These are phyloP conservation scores for Epirrhoe alternata DNA, from an alignment of 2,888 invertebrate species.

Conservation along the genomic window DNA sequence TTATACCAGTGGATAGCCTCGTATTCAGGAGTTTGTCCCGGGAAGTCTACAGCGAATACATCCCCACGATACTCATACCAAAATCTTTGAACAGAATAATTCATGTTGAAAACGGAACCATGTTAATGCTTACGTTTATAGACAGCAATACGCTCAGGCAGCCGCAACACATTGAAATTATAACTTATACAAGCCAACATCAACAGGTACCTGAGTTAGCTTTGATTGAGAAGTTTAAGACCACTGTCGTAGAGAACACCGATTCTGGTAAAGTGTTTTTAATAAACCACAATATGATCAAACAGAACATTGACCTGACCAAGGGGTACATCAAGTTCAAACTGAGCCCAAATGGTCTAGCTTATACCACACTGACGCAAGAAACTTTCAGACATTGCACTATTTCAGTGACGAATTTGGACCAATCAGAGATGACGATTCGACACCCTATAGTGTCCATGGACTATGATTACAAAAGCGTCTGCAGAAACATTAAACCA, in stretches of 20 bases:
- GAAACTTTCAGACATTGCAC: constrained; percentile 82
- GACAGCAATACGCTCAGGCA: constrained; percentile 61
- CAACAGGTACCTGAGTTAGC: constrained; percentile 59
- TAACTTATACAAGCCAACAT: constrained; percentile 68
- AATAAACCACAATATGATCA: constrained; percentile 82
- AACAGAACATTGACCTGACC: constrained; percentile 72
- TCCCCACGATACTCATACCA: constrained; percentile 82
- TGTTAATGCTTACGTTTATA: constrained; percentile 80
- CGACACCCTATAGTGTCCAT: constrained; percentile 58
- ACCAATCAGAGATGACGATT: constrained; percentile 60
- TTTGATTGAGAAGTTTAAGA: constrained; percentile 79
- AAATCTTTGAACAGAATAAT: constrained; percentile 82
- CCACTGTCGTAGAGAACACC: constrained; percentile 78
- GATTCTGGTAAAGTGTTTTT: constrained; percentile 79
- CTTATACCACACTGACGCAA: constrained; percentile 79
- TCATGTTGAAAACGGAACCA: constrained; percentile 83
- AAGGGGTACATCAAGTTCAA: constrained; percentile 72
- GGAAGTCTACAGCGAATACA: constrained; percentile 72
- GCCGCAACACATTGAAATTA: constrained; percentile 80
- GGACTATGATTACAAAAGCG: constrained; percentile 73
- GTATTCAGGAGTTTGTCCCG: constrained; percentile 72
- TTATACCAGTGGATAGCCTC: constrained; percentile 71
- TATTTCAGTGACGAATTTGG: constrained; percentile 69
- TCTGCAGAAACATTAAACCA: constrained; percentile 81
- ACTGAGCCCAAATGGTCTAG: constrained; percentile 74